Base-by-base conservation (phyloP, 2,888 invertebrate species). In the Augiades crinisus region DNA sequence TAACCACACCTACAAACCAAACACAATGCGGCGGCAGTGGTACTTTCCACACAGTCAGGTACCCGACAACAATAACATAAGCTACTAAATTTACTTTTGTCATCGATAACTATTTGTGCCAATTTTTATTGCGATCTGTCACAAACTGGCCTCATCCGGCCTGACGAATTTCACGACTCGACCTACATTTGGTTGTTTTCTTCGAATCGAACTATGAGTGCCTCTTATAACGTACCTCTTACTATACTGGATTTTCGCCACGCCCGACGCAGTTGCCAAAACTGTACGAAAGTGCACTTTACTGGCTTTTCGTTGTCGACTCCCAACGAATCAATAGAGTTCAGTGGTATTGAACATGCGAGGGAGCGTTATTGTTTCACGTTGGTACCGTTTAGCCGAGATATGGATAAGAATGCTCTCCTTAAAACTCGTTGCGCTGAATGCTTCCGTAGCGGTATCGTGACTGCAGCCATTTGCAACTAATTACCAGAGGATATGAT, bases 301-400 rank as follows among this genome's bases (percentile, higher is more conserved):
- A 34, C 16, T n/a, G 6, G 7, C 24, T 17, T 38, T 38, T 13
- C 37, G 27, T 41, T 17, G 37, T 8, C 8, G 36, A 12, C 37
- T 38, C 30, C 30, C 38, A 47, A 21, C 27, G 27, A 47, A 47
- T 47, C 47, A 38, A 47, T 47, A 30, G 37, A 13, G 30, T 37
- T 47, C 24, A 19, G 27, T 47, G 30, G 38, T 36, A 24, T 45
- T 16, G 22, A 45, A 45, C 34, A 45, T 44, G 45, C 45, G 19
- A 38, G 14, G n/a, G 4, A 21, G 38, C 38, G 31, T 10, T 21
- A 47, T 47, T 47, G 38, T 38, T 38, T 38, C 13, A 21, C 30
- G 30, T 38, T 19, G 8, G 10, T 43, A 24, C 22, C 16, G 5
- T 31, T 4, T 36, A 36, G 0, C n/a, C 3, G 37, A 2, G 27